These are phyloP conservation scores for Saturnia pavonia DNA, from an alignment of 2,888 invertebrate genomes.

Conservation along the genomic window DNA sequence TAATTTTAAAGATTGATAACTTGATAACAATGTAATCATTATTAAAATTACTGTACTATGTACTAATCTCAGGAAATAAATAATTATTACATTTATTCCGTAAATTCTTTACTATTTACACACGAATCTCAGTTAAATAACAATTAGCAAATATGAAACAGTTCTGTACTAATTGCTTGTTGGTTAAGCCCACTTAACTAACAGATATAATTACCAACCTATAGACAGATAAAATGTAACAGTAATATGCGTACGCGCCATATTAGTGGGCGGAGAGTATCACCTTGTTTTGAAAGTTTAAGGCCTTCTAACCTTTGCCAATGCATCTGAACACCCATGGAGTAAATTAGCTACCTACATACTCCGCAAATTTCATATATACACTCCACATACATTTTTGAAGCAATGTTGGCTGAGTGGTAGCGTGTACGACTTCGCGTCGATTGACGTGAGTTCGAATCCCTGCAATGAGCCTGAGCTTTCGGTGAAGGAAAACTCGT, in stretches of 20 bases:
- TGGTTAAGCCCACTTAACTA: neutral
- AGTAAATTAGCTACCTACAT: neutral
- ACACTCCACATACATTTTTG: too few species aligned
- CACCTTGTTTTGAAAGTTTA: constrained; percentile 15
- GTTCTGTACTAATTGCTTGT: neutral
- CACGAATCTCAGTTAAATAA: neutral
- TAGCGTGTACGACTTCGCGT: too few species aligned
- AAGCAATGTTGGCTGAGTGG: too few species aligned
- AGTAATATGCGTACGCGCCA: constrained; percentile 3
- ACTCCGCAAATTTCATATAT: neutral
- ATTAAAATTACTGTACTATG: too few species aligned
- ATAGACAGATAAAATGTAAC: constrained; percentile 1
- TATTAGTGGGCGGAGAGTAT: constrained; percentile 15
- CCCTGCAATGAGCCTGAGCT: too few species aligned
- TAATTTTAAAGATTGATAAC: neutral
- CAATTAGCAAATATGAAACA: neutral
- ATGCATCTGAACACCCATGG: neutral
- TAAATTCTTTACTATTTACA: too few species aligned
- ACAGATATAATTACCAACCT: constrained; percentile 13
- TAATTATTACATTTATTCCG: neutral
- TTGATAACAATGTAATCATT: neutral
- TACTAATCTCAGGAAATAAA: too few species aligned
- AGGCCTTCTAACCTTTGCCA: neutral
- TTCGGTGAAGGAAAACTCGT: too few species aligned
- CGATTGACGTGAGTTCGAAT: too few species aligned